Evolutionary conservation across 2,113 vertebrate genomes (phyloP).

Genomic region (Pomatostomus ruficeps): DNA sequence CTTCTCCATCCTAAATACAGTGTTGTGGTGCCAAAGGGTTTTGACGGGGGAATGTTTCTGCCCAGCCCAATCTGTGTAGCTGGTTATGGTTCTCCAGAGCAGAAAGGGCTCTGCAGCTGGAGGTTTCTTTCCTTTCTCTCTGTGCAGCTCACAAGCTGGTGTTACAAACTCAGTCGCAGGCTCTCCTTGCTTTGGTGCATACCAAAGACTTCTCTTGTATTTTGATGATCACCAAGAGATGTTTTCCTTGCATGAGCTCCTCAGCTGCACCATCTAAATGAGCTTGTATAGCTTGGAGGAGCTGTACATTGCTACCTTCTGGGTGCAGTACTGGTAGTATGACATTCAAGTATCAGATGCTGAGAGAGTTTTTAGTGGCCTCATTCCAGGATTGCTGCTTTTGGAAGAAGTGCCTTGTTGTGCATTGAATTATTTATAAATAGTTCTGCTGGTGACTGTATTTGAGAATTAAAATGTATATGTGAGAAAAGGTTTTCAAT

Average conservation of each 20-base stretch:
- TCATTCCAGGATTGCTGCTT: background rate
- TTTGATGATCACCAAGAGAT: background rate
- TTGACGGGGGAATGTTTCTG: background rate
- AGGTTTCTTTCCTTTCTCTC: background rate
- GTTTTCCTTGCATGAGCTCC: background rate
- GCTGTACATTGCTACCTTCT: background rate
- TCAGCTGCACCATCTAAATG: background rate
- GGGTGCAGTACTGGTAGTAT: background rate
- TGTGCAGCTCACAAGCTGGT: background rate
- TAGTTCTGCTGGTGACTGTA: background rate
- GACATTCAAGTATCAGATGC: background rate
- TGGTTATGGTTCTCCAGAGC: background rate
- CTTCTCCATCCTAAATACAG: background rate
- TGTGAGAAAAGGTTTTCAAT: slow-evolving; percentile 17
- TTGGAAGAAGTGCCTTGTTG: background rate
- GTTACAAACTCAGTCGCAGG: background rate
- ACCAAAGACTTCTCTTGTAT: background rate
- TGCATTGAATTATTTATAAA: background rate
- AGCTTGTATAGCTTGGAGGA: background rate
- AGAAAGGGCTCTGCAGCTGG: background rate
- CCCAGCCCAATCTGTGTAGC: background rate
- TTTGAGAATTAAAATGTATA: background rate
- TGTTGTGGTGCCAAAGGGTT: background rate
- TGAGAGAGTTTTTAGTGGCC: background rate
- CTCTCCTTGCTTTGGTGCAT: background rate